phyloP scores from a whole-genome alignment of 2,797 vertebrate species.

The Lithobates pipiens region DNA sequence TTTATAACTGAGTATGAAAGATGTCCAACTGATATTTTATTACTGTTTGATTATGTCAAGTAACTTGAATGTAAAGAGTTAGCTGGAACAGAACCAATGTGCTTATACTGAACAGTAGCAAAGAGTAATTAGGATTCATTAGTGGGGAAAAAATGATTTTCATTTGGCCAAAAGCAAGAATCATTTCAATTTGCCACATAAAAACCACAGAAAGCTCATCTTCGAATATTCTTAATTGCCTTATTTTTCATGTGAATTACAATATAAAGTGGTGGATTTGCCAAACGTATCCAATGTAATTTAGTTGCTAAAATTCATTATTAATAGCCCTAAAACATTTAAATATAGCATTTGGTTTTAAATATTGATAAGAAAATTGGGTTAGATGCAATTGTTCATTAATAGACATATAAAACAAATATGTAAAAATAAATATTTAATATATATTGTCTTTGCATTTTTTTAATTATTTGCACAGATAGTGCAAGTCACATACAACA shows the following conservation, averaged over 20 bases:
- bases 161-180: slow-evolving; percentile 37
- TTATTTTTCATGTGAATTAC: slow-evolving; percentile 24
- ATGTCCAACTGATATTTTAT: slow-evolving; percentile 29
- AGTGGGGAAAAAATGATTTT: slow-evolving; percentile 26
- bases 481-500: too few species aligned
- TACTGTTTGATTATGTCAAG: slow-evolving; percentile 24
- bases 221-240: slow-evolving; percentile 10
- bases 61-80: not conserved
- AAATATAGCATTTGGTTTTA: too few species aligned
- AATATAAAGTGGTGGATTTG: slow-evolving; percentile 21
- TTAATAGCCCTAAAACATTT: too few species aligned
- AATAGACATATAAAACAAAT: too few species aligned
- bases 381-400: too few species aligned
- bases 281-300: slow-evolving; percentile 2
- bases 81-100: slow-evolving; percentile 9
- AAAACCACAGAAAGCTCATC: slow-evolving; percentile 5
- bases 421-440: too few species aligned
- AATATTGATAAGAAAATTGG: too few species aligned
- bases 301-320: not conserved
- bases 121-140: slow-evolving; percentile 40
- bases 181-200: slow-evolving; percentile 28
- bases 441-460: too few species aligned
- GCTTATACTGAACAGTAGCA: slow-evolving; percentile 10
- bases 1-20: not conserved
- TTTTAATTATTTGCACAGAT: too few species aligned